A percentile compares a stretch with the other conserved stretches of the same genome.
Evolutionary conservation across 2,888 invertebrate species (phyloP).

Genomic region (Sesia apiformis): DNA sequence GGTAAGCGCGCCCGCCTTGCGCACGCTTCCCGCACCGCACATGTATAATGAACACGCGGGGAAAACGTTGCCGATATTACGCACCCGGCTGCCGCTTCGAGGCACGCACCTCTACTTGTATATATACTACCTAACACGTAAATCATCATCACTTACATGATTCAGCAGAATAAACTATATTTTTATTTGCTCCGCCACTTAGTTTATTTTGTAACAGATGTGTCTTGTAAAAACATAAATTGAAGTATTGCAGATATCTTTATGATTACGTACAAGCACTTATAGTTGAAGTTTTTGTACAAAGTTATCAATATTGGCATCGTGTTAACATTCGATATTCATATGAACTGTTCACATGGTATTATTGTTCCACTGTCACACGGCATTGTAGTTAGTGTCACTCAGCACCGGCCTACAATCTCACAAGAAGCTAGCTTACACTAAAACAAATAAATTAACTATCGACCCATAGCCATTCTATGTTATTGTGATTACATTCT

Average conservation of each 20-base stretch:
- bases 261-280: too few relatives aligned
- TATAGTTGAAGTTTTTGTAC: too few relatives aligned
- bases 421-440: slow-evolving; percentile 59
- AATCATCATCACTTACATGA: too few relatives aligned
- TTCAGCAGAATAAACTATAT: too few relatives aligned
- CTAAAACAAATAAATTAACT: slow-evolving; percentile 67
- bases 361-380: slow-evolving; percentile 13
- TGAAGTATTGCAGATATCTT: too few relatives aligned
- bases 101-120: not conserved
- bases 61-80: slow-evolving; percentile 57
- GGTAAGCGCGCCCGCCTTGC: slow-evolving; percentile 71
- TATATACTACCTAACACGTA: not conserved
- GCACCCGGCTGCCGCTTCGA: not conserved
- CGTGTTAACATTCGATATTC: too few relatives aligned
- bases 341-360: too few relatives aligned
- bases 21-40: slow-evolving; percentile 17
- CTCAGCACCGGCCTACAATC: slow-evolving; percentile 26
- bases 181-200: too few relatives aligned
- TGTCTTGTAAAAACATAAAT: too few relatives aligned
- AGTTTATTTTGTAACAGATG: too few relatives aligned
- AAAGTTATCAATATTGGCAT: too few relatives aligned
- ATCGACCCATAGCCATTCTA: slow-evolving; percentile 28
- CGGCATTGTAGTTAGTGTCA: slow-evolving; percentile 38
- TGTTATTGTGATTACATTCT: not conserved
- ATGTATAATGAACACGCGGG: slow-evolving; percentile 2